Evolutionary conservation across 2,888 invertebrate species (phyloP).

Genomic region (Drosophila birchii): DNA sequence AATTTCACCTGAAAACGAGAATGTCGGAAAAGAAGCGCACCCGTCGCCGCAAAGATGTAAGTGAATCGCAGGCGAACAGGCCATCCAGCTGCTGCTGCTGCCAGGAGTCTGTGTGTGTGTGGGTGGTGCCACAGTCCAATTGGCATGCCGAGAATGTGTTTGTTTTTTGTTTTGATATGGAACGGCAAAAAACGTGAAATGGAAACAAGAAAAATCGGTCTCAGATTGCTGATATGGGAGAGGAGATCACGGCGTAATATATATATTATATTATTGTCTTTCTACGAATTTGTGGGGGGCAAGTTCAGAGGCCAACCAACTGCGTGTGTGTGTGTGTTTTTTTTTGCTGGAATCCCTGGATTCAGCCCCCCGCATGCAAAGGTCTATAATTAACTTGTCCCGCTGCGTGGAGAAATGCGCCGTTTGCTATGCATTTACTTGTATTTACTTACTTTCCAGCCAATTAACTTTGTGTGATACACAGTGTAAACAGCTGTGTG

Average conservation of each 20-base stretch:
- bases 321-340: conserved; percentile 20
- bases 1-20: conserved; percentile 39
- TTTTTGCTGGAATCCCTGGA: conserved; percentile 8
- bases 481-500: conserved; percentile 61
- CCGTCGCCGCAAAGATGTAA: conserved; percentile 85
- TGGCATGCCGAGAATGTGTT: conserved; percentile 57
- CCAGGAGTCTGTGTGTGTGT: conserved; percentile 7
- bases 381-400: conserved; percentile 57
- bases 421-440: conserved; percentile 2
- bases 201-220: not conserved
- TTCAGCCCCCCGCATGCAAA: conserved; percentile 43
- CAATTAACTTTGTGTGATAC: conserved; percentile 9
- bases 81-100: not conserved
- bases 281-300: conserved; percentile 35
- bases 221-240: conserved; percentile 21
- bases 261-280: conserved; percentile 5
- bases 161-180: conserved; percentile 60
- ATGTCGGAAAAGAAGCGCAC: conserved; percentile 84
- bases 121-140: conserved; percentile 55
- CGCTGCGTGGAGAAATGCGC: conserved; percentile 8
- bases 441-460: conserved; percentile 14
- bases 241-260: conserved; percentile 1
- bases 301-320: conserved; percentile 37
- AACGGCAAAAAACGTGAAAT: conserved; percentile 23
- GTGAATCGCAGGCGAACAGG: conserved; percentile 44